A percentile compares a stretch with the other conserved stretches of the same genome.
phyloP scores from a whole-genome alignment of 2,797 vertebrate species.

The Enteromius thamalakanensis region DNA sequence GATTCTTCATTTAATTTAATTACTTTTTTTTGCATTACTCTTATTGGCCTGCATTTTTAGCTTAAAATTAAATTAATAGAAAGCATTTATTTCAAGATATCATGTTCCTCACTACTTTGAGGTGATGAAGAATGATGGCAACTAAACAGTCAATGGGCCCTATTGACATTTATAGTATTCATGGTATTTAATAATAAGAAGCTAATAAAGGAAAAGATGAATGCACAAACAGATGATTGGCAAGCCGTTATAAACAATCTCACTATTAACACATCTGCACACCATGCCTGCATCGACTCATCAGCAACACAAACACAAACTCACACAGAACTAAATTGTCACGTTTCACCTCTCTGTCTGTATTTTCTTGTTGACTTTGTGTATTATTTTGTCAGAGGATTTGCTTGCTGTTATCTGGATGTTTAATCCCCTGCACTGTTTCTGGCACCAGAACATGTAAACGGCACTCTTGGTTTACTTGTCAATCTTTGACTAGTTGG shows the following conservation, averaged over 20 bases:
- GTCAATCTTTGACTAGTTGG: slow-evolving; percentile 67
- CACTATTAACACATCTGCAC: slow-evolving; percentile 22
- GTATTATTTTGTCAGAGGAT: slow-evolving; percentile 64
- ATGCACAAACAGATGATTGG: slow-evolving; percentile 34
- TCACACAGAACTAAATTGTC: slow-evolving; percentile 32
- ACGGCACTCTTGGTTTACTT: slow-evolving; percentile 63
- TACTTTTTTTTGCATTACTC: not conserved
- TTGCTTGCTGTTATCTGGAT: slow-evolving; percentile 68
- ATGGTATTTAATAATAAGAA: not conserved
- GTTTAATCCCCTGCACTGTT: slow-evolving; percentile 69
- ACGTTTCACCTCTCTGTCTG: slow-evolving; percentile 51
- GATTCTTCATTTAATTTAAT: not conserved
- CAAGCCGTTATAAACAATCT: slow-evolving; percentile 32
- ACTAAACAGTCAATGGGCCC: not conserved
- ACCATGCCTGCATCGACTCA: slow-evolving; percentile 25
- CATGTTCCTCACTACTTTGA: not conserved
- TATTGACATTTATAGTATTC: not conserved
- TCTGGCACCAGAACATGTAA: slow-evolving; percentile 70
- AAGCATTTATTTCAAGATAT: not conserved
- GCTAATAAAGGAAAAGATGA: slow-evolving; percentile 30
- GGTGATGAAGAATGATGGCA: not conserved
- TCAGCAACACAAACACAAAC: slow-evolving; percentile 46
- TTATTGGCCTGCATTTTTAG: not conserved
- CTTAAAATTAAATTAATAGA: not conserved
- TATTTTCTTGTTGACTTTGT: slow-evolving; percentile 62